Evolutionary conservation across 2,113 vertebrate species (phyloP).

Genomic region (Burhinus oedicnemus): DNA sequence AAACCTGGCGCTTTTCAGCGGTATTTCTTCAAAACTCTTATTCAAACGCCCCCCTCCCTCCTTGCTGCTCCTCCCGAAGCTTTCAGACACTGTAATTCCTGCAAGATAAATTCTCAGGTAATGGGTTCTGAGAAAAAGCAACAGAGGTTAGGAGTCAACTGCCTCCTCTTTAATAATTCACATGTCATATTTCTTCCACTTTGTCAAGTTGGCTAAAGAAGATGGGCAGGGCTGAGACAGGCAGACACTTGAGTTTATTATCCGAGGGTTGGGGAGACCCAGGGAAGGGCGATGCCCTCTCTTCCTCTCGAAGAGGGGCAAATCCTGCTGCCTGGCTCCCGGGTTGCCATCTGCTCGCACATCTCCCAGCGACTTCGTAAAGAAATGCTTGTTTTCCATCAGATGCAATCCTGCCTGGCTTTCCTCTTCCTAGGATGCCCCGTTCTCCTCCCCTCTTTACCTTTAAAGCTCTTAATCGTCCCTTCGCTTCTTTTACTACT

Average conservation of each 20-base stretch:
- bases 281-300: not conserved
- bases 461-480: too few species aligned
- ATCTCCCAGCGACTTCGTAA: not conserved
- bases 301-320: not conserved
- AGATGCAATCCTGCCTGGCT: not conserved
- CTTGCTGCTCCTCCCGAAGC: not conserved
- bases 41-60: not conserved
- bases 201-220: conserved; percentile 77
- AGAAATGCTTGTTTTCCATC: not conserved
- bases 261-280: not conserved
- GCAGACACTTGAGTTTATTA: conserved; percentile 66
- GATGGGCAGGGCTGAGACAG: conserved; percentile 64
- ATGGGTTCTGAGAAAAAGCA: conserved; percentile 74
- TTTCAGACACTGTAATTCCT: conserved; percentile 63
- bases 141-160: conserved; percentile 79
- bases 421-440: not conserved
- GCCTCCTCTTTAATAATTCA: conserved; percentile 81
- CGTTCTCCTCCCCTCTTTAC: too few species aligned
- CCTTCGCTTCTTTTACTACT: not conserved
- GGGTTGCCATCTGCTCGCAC: not conserved
- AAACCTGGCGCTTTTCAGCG: conserved; percentile 41
- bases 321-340: not conserved
- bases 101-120: conserved; percentile 78
- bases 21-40: conserved; percentile 52
- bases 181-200: conserved; percentile 77